Evolutionary conservation across 2,888 invertebrate species (phyloP).

Genomic region (Drosophila mimetica): DNA sequence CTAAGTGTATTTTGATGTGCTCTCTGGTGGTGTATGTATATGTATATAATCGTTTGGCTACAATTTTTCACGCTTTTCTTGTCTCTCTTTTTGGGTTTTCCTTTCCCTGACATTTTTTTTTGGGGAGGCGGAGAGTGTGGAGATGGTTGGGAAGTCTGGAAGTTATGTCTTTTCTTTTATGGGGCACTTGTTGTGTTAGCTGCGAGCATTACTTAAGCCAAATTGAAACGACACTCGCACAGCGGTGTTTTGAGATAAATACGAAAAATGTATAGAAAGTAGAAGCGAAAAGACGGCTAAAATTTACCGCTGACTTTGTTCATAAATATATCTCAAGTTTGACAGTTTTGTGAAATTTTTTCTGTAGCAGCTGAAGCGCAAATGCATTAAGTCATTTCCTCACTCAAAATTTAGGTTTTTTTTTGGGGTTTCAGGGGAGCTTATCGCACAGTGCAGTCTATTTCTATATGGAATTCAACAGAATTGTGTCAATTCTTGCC

Average conservation of each 20-base stretch:
- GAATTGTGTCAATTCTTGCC: conserved; percentile 34
- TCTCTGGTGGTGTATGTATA: conserved; percentile 52
- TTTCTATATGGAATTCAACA: conserved; percentile 16
- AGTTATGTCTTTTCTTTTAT: conserved; percentile 62
- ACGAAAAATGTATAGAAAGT: background rate
- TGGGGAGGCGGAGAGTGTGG: too few relatives aligned
- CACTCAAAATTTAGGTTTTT: background rate
- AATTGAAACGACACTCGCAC: conserved; percentile 73
- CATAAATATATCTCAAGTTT: conserved; percentile 49
- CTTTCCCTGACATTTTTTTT: conserved; percentile 4
- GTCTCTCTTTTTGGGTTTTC: conserved; percentile 29
- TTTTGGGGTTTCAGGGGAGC: background rate
- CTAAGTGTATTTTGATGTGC: conserved; percentile 68
- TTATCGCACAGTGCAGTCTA: conserved; percentile 22
- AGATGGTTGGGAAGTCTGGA: background rate
- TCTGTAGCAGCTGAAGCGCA: conserved; percentile 31
- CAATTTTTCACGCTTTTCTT: conserved; percentile 62
- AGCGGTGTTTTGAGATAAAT: conserved; percentile 33
- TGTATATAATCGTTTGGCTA: conserved; percentile 36
- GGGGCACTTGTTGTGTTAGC: conserved; percentile 82
- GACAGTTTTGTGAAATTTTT: conserved; percentile 33
- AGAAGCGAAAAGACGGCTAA: background rate
- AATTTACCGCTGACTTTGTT: conserved; percentile 35
- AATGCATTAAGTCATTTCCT: conserved; percentile 29
- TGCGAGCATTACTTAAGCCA: conserved; percentile 70